Percentiles rank a stretch among this genome's conserved stretches.
These are phyloP conservation scores for Agrypnus murinus DNA, from an alignment of 2,888 invertebrate species.

Conservation along the genomic window DNA sequence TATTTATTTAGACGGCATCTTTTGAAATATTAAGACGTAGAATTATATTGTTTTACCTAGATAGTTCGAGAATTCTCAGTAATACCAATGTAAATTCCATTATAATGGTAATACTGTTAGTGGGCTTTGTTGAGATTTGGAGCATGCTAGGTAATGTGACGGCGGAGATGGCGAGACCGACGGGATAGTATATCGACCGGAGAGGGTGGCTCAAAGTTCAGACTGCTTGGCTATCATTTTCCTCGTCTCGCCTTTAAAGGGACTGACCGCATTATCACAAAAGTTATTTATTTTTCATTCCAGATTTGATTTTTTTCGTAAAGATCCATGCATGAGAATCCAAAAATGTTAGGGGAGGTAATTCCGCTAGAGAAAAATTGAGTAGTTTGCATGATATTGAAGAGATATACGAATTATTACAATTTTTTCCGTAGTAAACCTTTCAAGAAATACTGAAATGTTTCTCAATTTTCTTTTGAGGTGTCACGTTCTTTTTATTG, in stretches of 20 bases:
- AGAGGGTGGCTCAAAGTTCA: slow-evolving; percentile 17
- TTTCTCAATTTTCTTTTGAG: background rate
- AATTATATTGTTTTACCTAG: slow-evolving; percentile 12
- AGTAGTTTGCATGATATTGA: background rate
- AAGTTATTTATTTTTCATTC: slow-evolving; percentile 5
- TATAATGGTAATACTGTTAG: slow-evolving; percentile 20
- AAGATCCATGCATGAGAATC: background rate
- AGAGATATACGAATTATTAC: background rate
- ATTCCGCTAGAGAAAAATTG: background rate
- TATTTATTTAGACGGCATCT: background rate
- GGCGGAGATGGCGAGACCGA: slow-evolving; percentile 27
- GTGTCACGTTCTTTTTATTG: slow-evolving; percentile 2
- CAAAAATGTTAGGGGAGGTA: background rate
- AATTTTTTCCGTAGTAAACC: background rate
- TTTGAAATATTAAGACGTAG: background rate
- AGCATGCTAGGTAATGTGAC: slow-evolving; percentile 27
- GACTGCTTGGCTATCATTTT: slow-evolving; percentile 39
- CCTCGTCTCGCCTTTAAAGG: slow-evolving; percentile 18
- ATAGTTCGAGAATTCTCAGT: slow-evolving; percentile 26
- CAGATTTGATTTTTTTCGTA: background rate
- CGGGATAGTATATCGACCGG: slow-evolving; percentile 30
- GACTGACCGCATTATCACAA: slow-evolving; percentile 30
- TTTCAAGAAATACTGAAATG: background rate
- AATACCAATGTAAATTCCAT: slow-evolving; percentile 35
- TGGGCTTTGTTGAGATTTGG: slow-evolving; percentile 31